phyloP scores from a whole-genome alignment of 2,113 vertebrate species.

The Sterrhoptilus dennistouni region DNA sequence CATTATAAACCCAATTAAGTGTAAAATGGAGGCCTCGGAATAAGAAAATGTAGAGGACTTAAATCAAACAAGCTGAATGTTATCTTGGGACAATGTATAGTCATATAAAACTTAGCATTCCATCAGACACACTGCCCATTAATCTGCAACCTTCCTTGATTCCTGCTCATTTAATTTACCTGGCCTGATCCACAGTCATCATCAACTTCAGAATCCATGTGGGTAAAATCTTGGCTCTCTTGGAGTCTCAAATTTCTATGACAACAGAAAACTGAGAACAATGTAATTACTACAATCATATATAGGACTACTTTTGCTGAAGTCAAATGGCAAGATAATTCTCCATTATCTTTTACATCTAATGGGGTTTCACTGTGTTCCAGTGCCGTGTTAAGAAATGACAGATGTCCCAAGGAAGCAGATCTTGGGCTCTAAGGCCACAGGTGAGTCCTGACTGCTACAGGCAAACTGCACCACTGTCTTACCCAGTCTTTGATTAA shows the following conservation, averaged over 20 bases:
- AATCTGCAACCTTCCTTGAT: background rate
- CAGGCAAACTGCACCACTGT: background rate
- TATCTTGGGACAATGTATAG: background rate
- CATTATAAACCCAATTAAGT: background rate
- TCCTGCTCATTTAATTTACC: background rate
- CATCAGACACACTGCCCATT: background rate
- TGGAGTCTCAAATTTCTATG: background rate
- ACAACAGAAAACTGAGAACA: background rate
- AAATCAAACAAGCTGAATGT: background rate
- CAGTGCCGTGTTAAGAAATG: background rate
- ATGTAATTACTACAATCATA: background rate
- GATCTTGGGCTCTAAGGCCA: background rate
- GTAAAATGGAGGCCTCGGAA: background rate
- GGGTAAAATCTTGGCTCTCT: background rate
- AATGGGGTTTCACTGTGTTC: background rate
- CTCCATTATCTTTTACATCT: background rate
- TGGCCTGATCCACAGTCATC: background rate
- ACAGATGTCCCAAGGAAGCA: background rate
- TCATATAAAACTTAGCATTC: background rate
- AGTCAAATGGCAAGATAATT: background rate
- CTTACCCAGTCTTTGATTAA: background rate
- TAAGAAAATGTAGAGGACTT: background rate
- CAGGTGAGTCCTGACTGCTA: background rate
- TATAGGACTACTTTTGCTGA: background rate
- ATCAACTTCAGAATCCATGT: background rate